Base-by-base conservation (phyloP, 1,140 invertebrate species). In the Delia radicum region DNA sequence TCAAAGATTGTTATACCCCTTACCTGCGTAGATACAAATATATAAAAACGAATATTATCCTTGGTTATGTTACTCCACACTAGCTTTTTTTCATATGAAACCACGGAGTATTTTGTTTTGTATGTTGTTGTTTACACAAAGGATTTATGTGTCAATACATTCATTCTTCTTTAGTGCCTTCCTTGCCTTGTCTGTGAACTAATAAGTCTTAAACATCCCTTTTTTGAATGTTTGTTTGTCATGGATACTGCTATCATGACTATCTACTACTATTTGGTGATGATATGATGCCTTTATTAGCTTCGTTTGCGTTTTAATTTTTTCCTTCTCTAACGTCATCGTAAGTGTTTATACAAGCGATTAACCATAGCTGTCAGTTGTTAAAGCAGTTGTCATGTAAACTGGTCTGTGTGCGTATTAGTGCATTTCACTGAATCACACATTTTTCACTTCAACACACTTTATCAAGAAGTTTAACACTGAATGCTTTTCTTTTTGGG, bases 131-230 rank as follows among this genome's bases (percentile, higher is more conserved):
- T 69, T 69, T 69, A 26, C 29, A 21, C 31, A 69, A 69, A 69
- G 65, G 65, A 69, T 69, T 69, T 69, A 69, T 37, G 65, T 24
- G 65, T 31, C 65, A 69, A 33, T 69, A 31, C 65, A 33, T 69
- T 69, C 29, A 31, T 33, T 24, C 65, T 55, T 21, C 24, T 55
- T 55, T 18, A 21, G n/a, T 55, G 48, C n/a, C 24, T 55, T 55
- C 24, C 48, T 55, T 55, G 65, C 24, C 15, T 31, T 3, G 13
- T n/a, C 12, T 67, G 46, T n/a, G 6, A 48, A 2, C 15, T 5
- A 48, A 6, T 48, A 24, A 55, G 48, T 55, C 48, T 18, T 10
- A 55, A 21, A 55, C 48, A 55, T 55, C 48, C 48, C 48, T 55
- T 55, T 7, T 21, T 8, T 21, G 48, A 1, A 24, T n/a, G 18